Conservation (phyloP, 2,888 invertebrate genomes). For the Dysmachus trigonus region DNA sequence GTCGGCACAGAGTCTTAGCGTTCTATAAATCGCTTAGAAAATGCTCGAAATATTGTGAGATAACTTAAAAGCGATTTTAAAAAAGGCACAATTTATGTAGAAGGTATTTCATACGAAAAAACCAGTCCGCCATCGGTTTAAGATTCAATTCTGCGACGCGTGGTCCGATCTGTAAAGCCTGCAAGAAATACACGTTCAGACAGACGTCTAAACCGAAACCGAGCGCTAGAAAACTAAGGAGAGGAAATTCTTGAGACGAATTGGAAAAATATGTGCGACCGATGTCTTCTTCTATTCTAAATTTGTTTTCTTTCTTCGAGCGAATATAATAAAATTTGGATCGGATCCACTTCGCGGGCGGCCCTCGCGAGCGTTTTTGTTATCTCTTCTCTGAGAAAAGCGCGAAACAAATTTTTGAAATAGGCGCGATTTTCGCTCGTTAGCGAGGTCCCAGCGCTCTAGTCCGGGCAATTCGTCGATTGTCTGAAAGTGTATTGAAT, state of each 20-base stretch:
- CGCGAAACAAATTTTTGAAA: not conserved
- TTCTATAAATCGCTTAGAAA: not conserved
- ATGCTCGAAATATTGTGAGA: not conserved
- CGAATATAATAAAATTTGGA: conserved; percentile 36
- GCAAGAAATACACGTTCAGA: not conserved
- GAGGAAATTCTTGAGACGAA: conserved; percentile 23
- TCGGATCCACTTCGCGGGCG: conserved; percentile 15
- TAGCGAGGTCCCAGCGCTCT: no score
- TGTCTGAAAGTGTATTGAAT: not conserved
- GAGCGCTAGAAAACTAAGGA: not conserved
- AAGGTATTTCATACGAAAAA: not conserved
- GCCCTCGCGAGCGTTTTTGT: not conserved
- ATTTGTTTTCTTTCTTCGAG: conserved; percentile 28
- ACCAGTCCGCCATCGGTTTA: conserved; percentile 10
- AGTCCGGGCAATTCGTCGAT: not conserved
- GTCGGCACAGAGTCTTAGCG: not conserved
- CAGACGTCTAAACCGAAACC: not conserved
- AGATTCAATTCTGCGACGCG: not conserved
- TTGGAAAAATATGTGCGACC: conserved; percentile 15
- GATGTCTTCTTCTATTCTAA: conserved; percentile 29
- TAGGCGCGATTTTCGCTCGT: not conserved
- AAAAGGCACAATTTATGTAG: not conserved
- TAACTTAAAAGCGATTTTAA: not conserved
- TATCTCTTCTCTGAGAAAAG: not conserved
- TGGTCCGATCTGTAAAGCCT: conserved; percentile 19